Conservation (phyloP, 2,888 invertebrate species). For the Tanytarsus gracilentus region DNA sequence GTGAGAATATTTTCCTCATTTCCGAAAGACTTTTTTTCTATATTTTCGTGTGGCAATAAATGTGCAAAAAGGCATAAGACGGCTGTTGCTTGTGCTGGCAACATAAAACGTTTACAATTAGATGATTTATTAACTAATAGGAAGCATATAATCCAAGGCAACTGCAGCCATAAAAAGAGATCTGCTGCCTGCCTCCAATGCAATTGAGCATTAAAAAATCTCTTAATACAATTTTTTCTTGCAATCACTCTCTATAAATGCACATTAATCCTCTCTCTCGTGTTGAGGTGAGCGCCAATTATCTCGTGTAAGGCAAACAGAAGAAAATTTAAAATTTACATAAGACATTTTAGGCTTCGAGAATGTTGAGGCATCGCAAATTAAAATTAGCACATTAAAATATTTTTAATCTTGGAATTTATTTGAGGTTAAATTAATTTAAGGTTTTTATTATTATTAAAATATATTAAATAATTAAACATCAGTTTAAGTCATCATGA, state of each 20-base stretch:
- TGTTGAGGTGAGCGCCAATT: constrained; percentile 8
- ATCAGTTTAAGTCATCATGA: too few relatives aligned
- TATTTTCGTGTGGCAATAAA: too few relatives aligned
- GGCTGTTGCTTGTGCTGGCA: background rate
- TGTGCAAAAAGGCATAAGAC: too few relatives aligned
- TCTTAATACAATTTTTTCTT: constrained; percentile 5
- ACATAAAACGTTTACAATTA: constrained; percentile 26
- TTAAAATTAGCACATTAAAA: too few relatives aligned
- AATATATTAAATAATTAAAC: too few relatives aligned
- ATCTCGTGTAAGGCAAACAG: background rate
- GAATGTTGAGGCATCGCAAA: too few relatives aligned
- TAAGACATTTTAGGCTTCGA: too few relatives aligned
- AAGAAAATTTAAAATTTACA: constrained; percentile 2
- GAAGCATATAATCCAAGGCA: constrained; percentile 23
- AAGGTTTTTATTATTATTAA: too few relatives aligned
- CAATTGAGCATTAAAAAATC: constrained; percentile 6
- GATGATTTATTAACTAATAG: constrained; percentile 29
- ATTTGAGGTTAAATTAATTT: too few relatives aligned
- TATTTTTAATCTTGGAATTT: too few relatives aligned
- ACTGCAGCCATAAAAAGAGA: constrained; percentile 18
- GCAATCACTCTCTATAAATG: background rate
- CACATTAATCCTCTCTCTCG: too few relatives aligned
- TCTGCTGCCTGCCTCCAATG: too few relatives aligned
- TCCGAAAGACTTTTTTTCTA: background rate
- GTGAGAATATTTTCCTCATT: constrained; percentile 17